Evolutionary conservation across 1,140 invertebrate genomes (phyloP), one percentile per base, ranked within the genome.

Genomic region (Sinella curviseta): DNA sequence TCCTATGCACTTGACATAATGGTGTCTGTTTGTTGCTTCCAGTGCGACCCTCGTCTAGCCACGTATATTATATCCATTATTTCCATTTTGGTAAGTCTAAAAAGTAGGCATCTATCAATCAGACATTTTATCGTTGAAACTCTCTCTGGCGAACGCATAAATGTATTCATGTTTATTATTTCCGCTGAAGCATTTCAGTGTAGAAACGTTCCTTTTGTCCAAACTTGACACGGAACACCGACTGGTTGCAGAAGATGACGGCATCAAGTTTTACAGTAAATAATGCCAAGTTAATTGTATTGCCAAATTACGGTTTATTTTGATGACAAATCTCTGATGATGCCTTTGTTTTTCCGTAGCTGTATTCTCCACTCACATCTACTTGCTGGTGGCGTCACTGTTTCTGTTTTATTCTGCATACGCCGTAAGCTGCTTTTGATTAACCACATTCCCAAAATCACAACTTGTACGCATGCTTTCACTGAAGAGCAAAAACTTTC

Each of bases 241-340:
- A 31, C 65, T 70, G 3, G 65, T 70, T 30, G 26, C 26, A 31
- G 65, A 70, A 24, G 65, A 70, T 70, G 65, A 70, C 12, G 65
- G 65, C 28, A 70, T 70, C 24, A 70, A 70, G 24, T 70, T 70
- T 70, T 70, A 70, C 65, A 70, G 55, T 60, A 60, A n/a, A n/a
- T n/a, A n/a, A n/a, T n/a, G n/a, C n/a, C n/a, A n/a, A n/a, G n/a
- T n/a, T n/a, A n/a, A n/a, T n/a, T n/a, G n/a, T n/a, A 48, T 20
- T 48, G 39, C 39, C 20, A 48, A 48, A 8, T 20, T 20, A 48
- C 39, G 8, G 8, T 48, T 48, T 48, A 12, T 20, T 48, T 48
- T 48, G 39, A 48, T 48, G 39, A n/a, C n/a, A n/a, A n/a, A n/a
- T n/a, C n/a, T n/a, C n/a, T n/a, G n/a, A n/a, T n/a, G n/a, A n/a